Evolutionary conservation across 1,140 invertebrate species (phyloP).

Genomic region (Geopemphigus sp.): DNA sequence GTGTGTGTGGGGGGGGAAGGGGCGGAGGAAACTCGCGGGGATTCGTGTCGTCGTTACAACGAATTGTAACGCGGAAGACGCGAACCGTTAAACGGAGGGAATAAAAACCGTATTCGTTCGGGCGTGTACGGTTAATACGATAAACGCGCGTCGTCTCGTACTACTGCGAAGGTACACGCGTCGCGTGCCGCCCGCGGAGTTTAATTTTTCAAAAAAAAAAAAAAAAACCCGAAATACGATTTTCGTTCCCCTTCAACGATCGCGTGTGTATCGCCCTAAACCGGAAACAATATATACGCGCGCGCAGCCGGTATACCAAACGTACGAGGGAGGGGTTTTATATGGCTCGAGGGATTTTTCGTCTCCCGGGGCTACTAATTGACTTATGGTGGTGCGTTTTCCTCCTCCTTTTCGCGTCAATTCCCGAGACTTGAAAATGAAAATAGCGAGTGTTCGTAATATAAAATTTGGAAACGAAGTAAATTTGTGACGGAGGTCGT

Average conservation of each 20-base stretch:
- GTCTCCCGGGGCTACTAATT: background rate
- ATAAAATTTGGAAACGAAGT: background rate
- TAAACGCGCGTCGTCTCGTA: background rate
- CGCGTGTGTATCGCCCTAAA: background rate
- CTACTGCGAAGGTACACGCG: too few relatives aligned
- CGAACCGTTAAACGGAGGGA: background rate
- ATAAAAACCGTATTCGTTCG: background rate
- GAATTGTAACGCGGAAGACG: background rate
- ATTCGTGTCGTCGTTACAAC: background rate
- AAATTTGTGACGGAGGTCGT: too few relatives aligned
- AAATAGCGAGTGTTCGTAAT: background rate
- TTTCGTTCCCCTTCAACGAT: too few relatives aligned
- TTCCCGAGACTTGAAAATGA: background rate
- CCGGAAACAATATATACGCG: background rate
- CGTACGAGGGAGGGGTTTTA: too few relatives aligned
- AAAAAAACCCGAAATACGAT: too few relatives aligned
- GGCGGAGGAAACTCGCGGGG: background rate
- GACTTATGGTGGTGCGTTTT: slow-evolving; percentile 9
- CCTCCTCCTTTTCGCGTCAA: background rate
- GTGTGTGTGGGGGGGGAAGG: too few relatives aligned
- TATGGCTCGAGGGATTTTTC: background rate
- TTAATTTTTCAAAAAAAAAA: too few relatives aligned
- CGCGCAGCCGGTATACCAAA: too few relatives aligned
- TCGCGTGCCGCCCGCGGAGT: too few relatives aligned
- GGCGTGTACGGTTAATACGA: slow-evolving; percentile 13